Evolutionary conservation across 2,113 vertebrate genomes (phyloP), one percentile per base, ranked within the genome.

Genomic region (Synchiropus splendidus): DNA sequence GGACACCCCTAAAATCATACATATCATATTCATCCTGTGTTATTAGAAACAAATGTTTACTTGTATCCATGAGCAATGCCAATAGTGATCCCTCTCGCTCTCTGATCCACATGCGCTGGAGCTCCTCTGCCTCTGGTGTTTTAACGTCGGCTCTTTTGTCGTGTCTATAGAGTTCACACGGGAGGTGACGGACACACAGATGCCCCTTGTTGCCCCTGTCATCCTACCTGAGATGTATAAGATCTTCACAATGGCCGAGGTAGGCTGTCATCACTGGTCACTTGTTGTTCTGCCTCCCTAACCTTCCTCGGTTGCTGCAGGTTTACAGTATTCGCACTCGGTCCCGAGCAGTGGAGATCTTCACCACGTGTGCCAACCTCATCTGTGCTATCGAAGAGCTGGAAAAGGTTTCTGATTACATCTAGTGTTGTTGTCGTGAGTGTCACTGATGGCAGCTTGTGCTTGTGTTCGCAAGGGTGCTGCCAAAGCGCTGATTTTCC

Each of bases 151-250:
- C n/a, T n/a, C n/a, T n/a, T n/a, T n/a, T n/a, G n/a, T n/a, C 4
- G 10, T 31, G 0, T 49, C 10, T 56, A 2, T 59, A 99, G 94
- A 98, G 45, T 98, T 98, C 45, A 98, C 95, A 0, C 85, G 94
- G n/a, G 94, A 99, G 65, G 95, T 98, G 52, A 94, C 93, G 1
- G 95, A 99, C 56, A 94, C 87, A 6, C 95, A 99, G 83, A 99
- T 99, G 95, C 93, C 95, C 0, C 86, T 93, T 18, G 95, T 98
- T 27, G 95, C 95, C 59, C 95, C 95, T 2, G 94, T 99, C 55
- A 98, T 99, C 65, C 86, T 99, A 49, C 95, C 95, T 15, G 94
- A 99, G 79, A 99, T 99, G 95, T 98, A 94, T 70, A 97, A 91
- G 80, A 99, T 99, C 73, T 98, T 99, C 79, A 97, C 94, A 2